A percentile compares a stretch with the other conserved stretches of the same genome.
phyloP scores from a whole-genome alignment of 2,888 invertebrate genomes.

The Zaprionus bogoriensis region DNA sequence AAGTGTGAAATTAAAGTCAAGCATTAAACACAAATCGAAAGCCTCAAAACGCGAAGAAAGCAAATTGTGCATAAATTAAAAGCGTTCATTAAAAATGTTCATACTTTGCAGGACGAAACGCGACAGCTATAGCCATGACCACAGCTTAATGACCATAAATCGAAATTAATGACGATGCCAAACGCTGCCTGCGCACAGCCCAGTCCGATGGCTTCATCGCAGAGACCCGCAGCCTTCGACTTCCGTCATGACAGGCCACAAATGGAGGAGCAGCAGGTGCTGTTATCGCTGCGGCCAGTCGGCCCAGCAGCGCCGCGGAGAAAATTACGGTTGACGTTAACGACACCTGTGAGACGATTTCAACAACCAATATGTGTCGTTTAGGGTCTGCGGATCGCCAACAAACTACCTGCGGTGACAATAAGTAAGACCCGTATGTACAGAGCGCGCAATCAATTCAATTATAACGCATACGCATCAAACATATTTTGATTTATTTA shows the following conservation, averaged over 20 bases:
- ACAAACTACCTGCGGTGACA: conserved; percentile 33
- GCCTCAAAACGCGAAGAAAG: conserved; percentile 23
- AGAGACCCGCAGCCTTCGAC: conserved; percentile 19
- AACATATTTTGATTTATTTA: too few species aligned
- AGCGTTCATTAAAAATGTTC: conserved; percentile 67
- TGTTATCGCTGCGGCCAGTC: conserved; percentile 15
- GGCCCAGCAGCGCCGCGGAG: conserved; percentile 8
- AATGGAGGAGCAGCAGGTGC: conserved; percentile 70
- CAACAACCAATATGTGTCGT: conserved; percentile 72
- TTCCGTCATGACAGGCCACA: conserved; percentile 57
- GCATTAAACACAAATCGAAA: conserved; percentile 47
- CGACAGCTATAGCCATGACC: too few species aligned
- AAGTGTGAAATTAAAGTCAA: conserved; percentile 54
- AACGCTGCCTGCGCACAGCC: conserved; percentile 11
- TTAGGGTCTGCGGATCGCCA: conserved; percentile 46
- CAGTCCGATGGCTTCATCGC: not conserved
- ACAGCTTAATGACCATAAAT: conserved; percentile 76
- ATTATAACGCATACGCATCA: too few species aligned
- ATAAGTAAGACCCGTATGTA: too few species aligned
- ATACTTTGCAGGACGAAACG: conserved; percentile 53
- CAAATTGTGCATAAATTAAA: conserved; percentile 68
- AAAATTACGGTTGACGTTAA: conserved; percentile 69
- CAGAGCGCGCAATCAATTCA: too few species aligned
- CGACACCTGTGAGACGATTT: conserved; percentile 79
- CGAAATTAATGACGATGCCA: conserved; percentile 72